Conservation (phyloP, 2,888 invertebrate genomes). For the Automeris io region DNA sequence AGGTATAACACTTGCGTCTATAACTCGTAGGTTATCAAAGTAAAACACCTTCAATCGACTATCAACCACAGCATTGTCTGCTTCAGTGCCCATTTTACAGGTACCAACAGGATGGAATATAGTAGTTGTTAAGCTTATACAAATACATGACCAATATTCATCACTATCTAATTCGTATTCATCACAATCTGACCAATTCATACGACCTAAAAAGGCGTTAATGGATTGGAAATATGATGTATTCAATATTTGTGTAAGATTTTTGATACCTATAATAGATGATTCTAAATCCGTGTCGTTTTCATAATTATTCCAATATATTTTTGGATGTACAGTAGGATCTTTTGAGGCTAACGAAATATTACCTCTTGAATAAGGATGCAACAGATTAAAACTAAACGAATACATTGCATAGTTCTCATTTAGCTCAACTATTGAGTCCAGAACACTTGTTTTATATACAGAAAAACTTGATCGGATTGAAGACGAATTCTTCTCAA, state of each 20-base stretch:
- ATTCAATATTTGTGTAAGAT: constrained; percentile 33
- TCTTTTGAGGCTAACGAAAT: constrained; percentile 75
- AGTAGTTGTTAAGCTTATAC: constrained; percentile 57
- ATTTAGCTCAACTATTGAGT: constrained; percentile 32
- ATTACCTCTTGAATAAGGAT: constrained; percentile 72
- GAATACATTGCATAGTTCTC: constrained; percentile 36
- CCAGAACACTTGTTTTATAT: constrained; percentile 13
- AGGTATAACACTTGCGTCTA: constrained; percentile 89
- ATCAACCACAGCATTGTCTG: constrained; percentile 48
- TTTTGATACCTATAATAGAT: constrained; percentile 34
- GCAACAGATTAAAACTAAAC: constrained; percentile 47
- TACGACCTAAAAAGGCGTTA: constrained; percentile 30
- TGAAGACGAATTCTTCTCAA: constrained; percentile 35
- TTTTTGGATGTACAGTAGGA: constrained; percentile 76
- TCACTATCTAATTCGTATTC: constrained; percentile 28
- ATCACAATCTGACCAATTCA: constrained; percentile 36
- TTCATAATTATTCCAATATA: constrained; percentile 79
- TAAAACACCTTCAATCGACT: constrained; percentile 80
- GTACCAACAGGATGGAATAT: constrained; percentile 84
- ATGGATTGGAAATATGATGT: constrained; percentile 37
- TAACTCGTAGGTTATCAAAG: constrained; percentile 79
- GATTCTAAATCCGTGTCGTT: constrained; percentile 70
- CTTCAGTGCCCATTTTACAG: constrained; percentile 74
- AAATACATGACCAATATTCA: constrained; percentile 44
- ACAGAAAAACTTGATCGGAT: background rate